These are phyloP conservation scores for Cryptocephalus primarius DNA, from an alignment of 2,888 invertebrate species.

Conservation along the genomic window DNA sequence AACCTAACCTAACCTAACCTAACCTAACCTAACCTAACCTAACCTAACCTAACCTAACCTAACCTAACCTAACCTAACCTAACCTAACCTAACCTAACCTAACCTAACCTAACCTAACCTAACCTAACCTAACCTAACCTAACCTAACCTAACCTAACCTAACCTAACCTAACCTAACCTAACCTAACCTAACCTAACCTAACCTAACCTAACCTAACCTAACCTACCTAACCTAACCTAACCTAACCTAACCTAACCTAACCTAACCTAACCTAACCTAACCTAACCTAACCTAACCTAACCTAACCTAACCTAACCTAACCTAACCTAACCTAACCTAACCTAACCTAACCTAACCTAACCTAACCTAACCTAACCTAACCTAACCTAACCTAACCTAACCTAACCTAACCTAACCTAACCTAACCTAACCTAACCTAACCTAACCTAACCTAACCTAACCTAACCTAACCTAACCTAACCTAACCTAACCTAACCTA, in stretches of 20 bases:
- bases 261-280: conserved; percentile 13
- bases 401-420: conserved; percentile 1
- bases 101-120: conserved; percentile 11
- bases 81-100: conserved; percentile 14
- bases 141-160: conserved; percentile 14
- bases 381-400: conserved; percentile 2
- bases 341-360: conserved; percentile 1
- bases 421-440: conserved; percentile 1
- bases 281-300: conserved; percentile 12
- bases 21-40: conserved; percentile 13
- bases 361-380: conserved; percentile 2
- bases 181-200: conserved; percentile 14
- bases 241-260: conserved; percentile 14
- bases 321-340: conserved; percentile 1
- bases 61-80: conserved; percentile 14
- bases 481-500: conserved; percentile 2
- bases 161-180: conserved; percentile 14
- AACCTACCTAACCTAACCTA: conserved; percentile 14
- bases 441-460: not conserved
- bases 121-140: conserved; percentile 12
- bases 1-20: conserved; percentile 13
- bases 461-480: conserved; percentile 3
- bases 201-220: conserved; percentile 13
- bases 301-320: conserved; percentile 5
- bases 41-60: conserved; percentile 14